Base-by-base conservation (phyloP, 2,113 vertebrate species). In the Odocoileus hemionus region DNA sequence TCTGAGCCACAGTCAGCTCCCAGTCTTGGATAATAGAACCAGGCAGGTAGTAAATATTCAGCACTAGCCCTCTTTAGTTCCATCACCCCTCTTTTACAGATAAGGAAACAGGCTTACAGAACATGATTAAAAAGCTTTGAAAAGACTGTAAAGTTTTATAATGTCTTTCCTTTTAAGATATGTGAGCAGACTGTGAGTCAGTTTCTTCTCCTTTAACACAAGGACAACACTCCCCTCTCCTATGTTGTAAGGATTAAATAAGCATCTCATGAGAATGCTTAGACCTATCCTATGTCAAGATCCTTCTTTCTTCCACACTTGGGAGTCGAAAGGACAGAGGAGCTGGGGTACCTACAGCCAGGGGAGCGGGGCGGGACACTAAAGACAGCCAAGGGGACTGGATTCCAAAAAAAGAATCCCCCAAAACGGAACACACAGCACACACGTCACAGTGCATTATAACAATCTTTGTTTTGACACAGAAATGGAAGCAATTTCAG, bases 391-490 rank as follows among this genome's bases (percentile, higher is more conserved):
- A 8, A n/a, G n/a, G 26, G 61, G 14, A 79, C 50, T 36, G 3
- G 14, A n/a, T 67, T 58, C 43, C 30, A 30, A 45, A 58, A 47
- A 82, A 82, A 90, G 39, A 94, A 50, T 1, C 1, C 52, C 15
- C 67, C 47, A 1, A 50, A 58, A 89, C 0, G 15, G 76, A 47
- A 33, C 57, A 15, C 43, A 19, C 0, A 0, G 19, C 57, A 17
- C 0, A 5, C 64, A 16, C 7, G 4, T 26, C 83, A 28, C 30
- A 5, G 10, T 6, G 61, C 45, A 7, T 19, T 2, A 28, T 7
- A 21, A 50, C 12, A 4, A 26, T 11, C 33, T 84, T 21, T 36
- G 30, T 47, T 28, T n/a, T 45, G 87, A 43, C 39, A 33, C 57
- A 90, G 90, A 86, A 70, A 70, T 0, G 8, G 87, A 90, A 86